Conservation (phyloP, 2,797 vertebrate species). For the Manis crassicaudata region DNA sequence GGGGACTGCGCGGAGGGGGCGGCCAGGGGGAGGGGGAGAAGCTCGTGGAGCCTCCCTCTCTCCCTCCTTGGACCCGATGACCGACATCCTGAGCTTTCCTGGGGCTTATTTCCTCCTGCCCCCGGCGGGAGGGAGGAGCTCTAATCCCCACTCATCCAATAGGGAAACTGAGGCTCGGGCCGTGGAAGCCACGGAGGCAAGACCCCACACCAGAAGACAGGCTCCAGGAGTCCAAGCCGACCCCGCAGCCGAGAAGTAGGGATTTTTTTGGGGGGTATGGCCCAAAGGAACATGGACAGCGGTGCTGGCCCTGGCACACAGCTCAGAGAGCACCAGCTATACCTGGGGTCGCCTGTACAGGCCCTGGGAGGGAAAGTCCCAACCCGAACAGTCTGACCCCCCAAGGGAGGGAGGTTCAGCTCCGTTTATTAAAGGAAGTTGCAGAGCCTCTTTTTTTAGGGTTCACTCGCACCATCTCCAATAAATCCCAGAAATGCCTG, state of each 20-base stretch:
- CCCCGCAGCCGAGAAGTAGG: too few relatives aligned
- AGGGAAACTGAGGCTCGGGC: constrained; percentile 52
- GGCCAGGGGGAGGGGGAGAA: neutral
- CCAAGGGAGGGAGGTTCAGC: neutral
- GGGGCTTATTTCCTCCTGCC: neutral
- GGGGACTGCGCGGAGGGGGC: constrained; percentile 46
- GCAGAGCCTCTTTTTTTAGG: neutral
- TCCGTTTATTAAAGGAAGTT: neutral
- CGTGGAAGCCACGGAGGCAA: neutral
- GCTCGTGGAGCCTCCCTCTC: neutral
- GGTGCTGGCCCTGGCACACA: rapidly evolving
- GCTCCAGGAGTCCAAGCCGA: neutral
- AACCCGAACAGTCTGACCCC: neutral
- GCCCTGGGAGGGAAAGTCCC: neutral
- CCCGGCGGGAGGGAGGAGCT: neutral
- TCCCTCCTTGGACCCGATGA: rapidly evolving
- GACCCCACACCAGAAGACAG: neutral
- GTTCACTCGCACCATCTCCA: neutral
- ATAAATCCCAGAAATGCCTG: neutral
- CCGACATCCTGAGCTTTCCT: neutral
- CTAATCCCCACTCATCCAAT: neutral
- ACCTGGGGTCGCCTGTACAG: neutral
- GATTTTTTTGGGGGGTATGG: rapidly evolving
- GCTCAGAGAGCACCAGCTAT: neutral
- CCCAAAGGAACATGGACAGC: neutral